Evolutionary conservation across 2,888 invertebrate genomes (phyloP), one percentile per base, ranked within the genome.

Genomic region (Polydesmus complanatus): DNA sequence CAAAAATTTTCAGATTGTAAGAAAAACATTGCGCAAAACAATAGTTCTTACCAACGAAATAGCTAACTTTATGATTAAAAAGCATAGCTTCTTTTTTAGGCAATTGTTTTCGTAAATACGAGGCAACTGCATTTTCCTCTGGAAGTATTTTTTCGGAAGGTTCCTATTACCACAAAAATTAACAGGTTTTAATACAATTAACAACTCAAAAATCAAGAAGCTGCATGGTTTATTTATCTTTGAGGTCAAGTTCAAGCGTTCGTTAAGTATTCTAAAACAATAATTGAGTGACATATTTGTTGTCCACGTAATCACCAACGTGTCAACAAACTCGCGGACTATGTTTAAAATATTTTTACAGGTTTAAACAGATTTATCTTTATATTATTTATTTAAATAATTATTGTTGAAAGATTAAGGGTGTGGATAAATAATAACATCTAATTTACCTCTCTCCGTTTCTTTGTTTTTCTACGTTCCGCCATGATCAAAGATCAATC

Each of bases 31-130:
- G 14, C 21, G 8, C 21, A 52, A 52, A 18, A 27, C 26, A 19
- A 27, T 57, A 26, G 26, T 47, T n/a, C 18, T 71, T 78, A 83
- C 93, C 91, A 66, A 91, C 91, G 71, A 97, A 97, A 76, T 95
- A 97, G 73, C 94, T 91, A 14, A 97, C 96, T 75, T 92, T 88
- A 74, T 97, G 96, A 71, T 90, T 92, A 57, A 95, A 80, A 73
- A 97, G 92, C 75, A 94, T 95, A 0, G 95, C 96, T 73, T 90
- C 92, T 77, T 96, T 95, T 2, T 86, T 88, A 47, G 90, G 92
- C 25, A 95, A 85, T 76, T 94, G 93, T 66, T 89, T 88, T 60
- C 91, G 85, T 68, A 98, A 78, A 87, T 92, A 95, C 74, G 92
- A 92, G 0, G 95, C 97, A 54, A 98, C 83, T 0, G 85, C 81